Evolutionary conservation across 2,797 vertebrate species (phyloP).

Genomic region (Pristis pectinata): DNA sequence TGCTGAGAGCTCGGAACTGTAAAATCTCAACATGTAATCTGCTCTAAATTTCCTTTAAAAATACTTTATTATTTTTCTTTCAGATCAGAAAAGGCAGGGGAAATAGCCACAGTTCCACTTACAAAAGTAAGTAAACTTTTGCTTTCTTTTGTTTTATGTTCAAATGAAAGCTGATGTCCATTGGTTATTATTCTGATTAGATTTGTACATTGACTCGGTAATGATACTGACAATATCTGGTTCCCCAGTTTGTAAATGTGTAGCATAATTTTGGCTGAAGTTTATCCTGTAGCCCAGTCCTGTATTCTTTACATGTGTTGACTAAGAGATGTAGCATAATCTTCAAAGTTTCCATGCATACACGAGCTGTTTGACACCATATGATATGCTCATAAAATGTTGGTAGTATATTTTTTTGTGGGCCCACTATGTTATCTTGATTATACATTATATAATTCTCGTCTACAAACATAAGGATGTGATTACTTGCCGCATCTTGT

Average conservation of each 20-base stretch:
- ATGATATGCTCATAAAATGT: neutral
- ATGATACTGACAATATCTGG: neutral
- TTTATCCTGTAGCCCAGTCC: neutral
- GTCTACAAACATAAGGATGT: too few relatives aligned
- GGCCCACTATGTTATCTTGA: neutral
- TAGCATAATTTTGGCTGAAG: neutral
- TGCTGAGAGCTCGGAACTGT: neutral
- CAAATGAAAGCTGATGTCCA: neutral
- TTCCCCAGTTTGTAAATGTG: neutral
- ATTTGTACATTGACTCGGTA: neutral
- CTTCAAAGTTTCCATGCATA: neutral
- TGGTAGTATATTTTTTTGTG: neutral
- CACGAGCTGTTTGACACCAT: neutral
- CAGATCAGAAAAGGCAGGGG: slow-evolving; percentile 59
- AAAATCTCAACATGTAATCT: neutral
- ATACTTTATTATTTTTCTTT: slow-evolving; percentile 35
- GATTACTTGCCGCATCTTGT: neutral
- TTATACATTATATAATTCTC: neutral
- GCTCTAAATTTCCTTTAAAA: neutral
- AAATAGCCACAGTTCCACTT: slow-evolving; percentile 60
- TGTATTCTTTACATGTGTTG: neutral
- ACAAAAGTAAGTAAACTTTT: slow-evolving; percentile 52
- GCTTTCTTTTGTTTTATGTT: neutral
- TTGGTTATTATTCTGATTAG: neutral
- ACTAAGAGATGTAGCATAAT: neutral